Conservation (phyloP, 2,888 invertebrate species). For the Apotomis betuletana region DNA sequence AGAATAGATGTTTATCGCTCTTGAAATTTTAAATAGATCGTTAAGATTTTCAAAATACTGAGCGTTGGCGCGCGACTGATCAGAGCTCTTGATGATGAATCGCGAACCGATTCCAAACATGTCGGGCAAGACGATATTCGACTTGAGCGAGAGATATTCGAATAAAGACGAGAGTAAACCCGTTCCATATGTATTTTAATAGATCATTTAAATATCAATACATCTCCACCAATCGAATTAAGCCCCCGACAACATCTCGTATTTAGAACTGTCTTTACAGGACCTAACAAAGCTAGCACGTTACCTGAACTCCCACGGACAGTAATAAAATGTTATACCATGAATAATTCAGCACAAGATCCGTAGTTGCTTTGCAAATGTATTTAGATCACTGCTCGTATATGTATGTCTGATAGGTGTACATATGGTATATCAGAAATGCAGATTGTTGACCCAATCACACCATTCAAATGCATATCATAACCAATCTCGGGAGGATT, state of each 20-base stretch:
- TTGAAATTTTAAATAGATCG: no score
- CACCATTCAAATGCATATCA: neutral
- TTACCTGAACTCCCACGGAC: slow-evolving; percentile 5
- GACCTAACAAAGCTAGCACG: neutral
- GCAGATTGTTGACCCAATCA: slow-evolving; percentile 5
- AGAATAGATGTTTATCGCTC: no score
- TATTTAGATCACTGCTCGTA: neutral
- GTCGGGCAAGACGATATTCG: no score
- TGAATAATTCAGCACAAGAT: slow-evolving; percentile 22
- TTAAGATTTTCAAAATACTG: no score
- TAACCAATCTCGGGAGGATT: neutral
- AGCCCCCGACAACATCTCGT: neutral
- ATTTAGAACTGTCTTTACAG: neutral
- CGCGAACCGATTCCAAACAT: no score
- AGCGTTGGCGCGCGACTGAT: no score
- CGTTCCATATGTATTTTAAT: no score
- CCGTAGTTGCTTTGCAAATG: slow-evolving; percentile 1
- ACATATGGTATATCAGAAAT: neutral
- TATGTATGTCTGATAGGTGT: neutral
- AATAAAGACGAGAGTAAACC: no score
- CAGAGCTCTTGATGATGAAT: no score
- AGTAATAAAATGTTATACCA: slow-evolving; percentile 19
- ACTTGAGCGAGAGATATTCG: no score
- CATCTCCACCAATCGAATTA: no score
- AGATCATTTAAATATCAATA: no score